Percentiles rank a stretch among this genome's conserved stretches.
These are phyloP conservation scores for Andrena marginata DNA, from an alignment of 2,888 invertebrate genomes.

Conservation along the genomic window DNA sequence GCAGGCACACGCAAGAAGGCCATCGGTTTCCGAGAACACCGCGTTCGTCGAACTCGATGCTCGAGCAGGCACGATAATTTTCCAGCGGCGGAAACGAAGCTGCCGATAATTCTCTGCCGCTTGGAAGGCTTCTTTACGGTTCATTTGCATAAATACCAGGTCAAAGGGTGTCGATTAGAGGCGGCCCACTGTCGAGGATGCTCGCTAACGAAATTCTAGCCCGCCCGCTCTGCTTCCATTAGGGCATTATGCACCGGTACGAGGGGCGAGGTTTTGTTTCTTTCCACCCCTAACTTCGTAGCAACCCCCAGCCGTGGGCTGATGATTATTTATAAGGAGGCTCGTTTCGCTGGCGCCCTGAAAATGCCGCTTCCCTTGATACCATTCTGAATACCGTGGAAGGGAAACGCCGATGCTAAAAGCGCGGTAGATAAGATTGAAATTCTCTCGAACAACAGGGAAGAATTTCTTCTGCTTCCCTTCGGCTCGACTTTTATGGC, in stretches of 20 bases:
- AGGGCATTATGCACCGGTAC: constrained; percentile 32
- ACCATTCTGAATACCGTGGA: background rate
- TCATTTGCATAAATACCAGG: constrained; percentile 58
- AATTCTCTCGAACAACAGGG: background rate
- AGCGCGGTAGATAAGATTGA: background rate
- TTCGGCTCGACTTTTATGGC: background rate
- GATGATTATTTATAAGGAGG: constrained; percentile 39
- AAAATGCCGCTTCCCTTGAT: background rate
- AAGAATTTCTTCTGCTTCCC: background rate
- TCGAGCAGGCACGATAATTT: constrained; percentile 38
- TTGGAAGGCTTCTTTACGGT: constrained; percentile 40
- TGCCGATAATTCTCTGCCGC: constrained; percentile 50
- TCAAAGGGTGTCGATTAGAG: constrained; percentile 55
- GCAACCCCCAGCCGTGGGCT: constrained; percentile 11
- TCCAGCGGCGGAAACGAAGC: constrained; percentile 41
- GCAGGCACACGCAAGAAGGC: background rate
- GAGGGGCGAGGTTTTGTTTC: constrained; percentile 27
- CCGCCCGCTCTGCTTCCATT: background rate
- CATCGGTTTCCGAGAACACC: constrained; percentile 1
- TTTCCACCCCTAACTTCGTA: background rate
- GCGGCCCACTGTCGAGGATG: constrained; percentile 21
- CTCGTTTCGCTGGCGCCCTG: background rate
- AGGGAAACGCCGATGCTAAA: background rate
- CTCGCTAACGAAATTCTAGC: constrained; percentile 47
- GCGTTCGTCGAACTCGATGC: constrained; percentile 37